Conservation (phyloP, 92 coral and sea anemone genomes). For the Montipora capitata region DNA sequence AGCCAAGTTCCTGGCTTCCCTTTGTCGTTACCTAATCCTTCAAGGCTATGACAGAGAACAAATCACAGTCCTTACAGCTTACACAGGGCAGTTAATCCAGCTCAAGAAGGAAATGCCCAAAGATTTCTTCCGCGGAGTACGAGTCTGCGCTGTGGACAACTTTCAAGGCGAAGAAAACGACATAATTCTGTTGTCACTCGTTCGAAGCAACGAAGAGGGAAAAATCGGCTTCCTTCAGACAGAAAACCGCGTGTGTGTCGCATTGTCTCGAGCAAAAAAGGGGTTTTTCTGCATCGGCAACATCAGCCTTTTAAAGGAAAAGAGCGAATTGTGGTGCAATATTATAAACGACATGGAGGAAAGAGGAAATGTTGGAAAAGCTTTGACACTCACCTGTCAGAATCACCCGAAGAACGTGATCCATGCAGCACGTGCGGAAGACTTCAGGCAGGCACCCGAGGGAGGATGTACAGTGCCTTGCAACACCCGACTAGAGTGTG, state of each 20-base stretch:
- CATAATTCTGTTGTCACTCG: constrained; percentile 92
- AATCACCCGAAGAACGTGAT: constrained; percentile 89
- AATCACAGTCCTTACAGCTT: constrained; percentile 91
- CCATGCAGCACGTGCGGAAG: constrained; percentile 81
- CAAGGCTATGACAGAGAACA: constrained; percentile 86
- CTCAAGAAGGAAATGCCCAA: constrained; percentile 82
- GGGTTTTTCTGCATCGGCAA: constrained; percentile 92
- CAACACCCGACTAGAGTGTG: constrained; percentile 69
- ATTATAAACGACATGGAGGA: constrained; percentile 86
- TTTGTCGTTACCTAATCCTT: constrained; percentile 89
- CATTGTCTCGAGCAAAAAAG: constrained; percentile 94
- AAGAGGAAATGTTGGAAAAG: constrained; percentile 72
- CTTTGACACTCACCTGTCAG: constrained; percentile 86
- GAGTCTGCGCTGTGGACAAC: constrained; percentile 94
- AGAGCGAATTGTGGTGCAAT: constrained; percentile 78
- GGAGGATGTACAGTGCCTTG: constrained; percentile 93
- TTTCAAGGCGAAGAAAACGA: constrained; percentile 99
- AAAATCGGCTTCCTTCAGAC: constrained; percentile 89
- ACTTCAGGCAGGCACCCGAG: constrained; percentile 89
- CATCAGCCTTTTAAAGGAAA: constrained; percentile 75
- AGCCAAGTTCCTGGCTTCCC: constrained; percentile 89
- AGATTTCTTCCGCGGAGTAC: constrained; percentile 79
- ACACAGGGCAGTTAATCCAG: constrained; percentile 87
- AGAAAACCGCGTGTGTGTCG: constrained; percentile 95
- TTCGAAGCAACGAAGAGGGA: constrained; percentile 93